Base-by-base conservation (phyloP, 2,888 invertebrate genomes). In the Pyralis farinalis region DNA sequence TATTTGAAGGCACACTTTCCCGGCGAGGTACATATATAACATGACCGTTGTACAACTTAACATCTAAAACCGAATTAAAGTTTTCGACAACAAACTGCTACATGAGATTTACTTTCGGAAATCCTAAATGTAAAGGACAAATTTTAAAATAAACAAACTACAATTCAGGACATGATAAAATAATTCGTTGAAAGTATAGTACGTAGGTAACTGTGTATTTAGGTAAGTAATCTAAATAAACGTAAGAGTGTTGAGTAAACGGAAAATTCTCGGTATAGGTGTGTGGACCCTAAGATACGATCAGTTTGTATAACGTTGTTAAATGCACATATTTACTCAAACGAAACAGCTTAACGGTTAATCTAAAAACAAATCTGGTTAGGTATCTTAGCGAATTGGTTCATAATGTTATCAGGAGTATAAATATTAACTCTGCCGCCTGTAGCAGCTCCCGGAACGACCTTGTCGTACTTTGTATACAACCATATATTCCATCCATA, bases 341-440 rank as follows among this genome's bases (percentile, higher is more conserved):
- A 72, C 68, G 51, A 37, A 49, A 57, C 64, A 65, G 80, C 79
- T 85, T 82, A 83, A 53, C 66, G 53, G 59, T 64, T 87, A 87
- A 87, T 87, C 87, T 80, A 43, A 79, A 74, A 77, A 76, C 69
- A 87, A 87, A 88, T 86, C 82, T 85, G 69, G 72, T 71, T 71
- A n/a, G 69, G 65, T 83, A 82, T 78, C 81, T 70, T 69, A 67
- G 66, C 67, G 71, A 85, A 86, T 85, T 81, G 81, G 85, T 85
- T 78, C 78, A 82, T 73, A 85, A 76, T 79, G 82, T 86, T 87
- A 87, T 88, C 86, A 72, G 71, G 42, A 62, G 56, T 58, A 69
- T 76, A 86, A 86, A 88, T 86, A 86, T 87, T 87, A 66, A 73
- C 72, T 52, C 47, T 68, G 71, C 69, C 69, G 74, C 73, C 78